Percentiles rank a stretch among this genome's conserved stretches.
These are phyloP conservation scores for Azorinus chamasolen DNA, from an alignment of 2,888 invertebrate genomes.

Conservation along the genomic window DNA sequence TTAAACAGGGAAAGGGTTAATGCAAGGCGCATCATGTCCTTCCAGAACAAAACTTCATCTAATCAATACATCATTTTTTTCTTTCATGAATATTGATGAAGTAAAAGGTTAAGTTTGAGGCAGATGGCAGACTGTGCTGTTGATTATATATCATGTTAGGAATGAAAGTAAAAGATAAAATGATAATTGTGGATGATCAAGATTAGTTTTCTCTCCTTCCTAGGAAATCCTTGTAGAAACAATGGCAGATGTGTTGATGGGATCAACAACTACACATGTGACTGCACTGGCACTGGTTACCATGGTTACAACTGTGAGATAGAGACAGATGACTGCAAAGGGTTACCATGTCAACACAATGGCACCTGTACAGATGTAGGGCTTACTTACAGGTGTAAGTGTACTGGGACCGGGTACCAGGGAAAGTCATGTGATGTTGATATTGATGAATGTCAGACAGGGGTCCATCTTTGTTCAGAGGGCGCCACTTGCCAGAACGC, in stretches of 20 bases:
- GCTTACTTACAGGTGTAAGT: conserved; percentile 65
- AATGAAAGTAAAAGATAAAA: no score
- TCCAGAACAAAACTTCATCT: no score
- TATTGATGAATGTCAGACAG: conserved; percentile 68
- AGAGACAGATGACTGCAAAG: conserved; percentile 58
- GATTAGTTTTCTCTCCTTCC: conserved; percentile 1
- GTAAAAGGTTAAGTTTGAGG: no score
- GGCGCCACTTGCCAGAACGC: conserved; percentile 66
- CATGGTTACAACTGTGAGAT: conserved; percentile 64
- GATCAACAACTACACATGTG: conserved; percentile 69
- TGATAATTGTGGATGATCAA: not conserved
- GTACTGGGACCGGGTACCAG: conserved; percentile 63
- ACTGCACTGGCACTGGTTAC: conserved; percentile 77
- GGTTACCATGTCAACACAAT: conserved; percentile 70
- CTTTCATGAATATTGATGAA: no score
- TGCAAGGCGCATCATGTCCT: no score
- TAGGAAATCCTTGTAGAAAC: conserved; percentile 70
- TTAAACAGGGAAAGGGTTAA: no score
- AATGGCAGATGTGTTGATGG: conserved; percentile 74
- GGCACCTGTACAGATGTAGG: conserved; percentile 72
- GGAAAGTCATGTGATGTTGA: conserved; percentile 68
- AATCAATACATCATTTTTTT: no score
- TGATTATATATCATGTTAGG: no score
- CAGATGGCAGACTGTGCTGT: no score
- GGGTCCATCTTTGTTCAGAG: conserved; percentile 59